Percentiles rank a stretch among this genome's conserved stretches.
These are phyloP conservation scores for Sinocyclocheilus anshuiensis DNA, from an alignment of 2,113 vertebrate genomes.

Conservation along the genomic window DNA sequence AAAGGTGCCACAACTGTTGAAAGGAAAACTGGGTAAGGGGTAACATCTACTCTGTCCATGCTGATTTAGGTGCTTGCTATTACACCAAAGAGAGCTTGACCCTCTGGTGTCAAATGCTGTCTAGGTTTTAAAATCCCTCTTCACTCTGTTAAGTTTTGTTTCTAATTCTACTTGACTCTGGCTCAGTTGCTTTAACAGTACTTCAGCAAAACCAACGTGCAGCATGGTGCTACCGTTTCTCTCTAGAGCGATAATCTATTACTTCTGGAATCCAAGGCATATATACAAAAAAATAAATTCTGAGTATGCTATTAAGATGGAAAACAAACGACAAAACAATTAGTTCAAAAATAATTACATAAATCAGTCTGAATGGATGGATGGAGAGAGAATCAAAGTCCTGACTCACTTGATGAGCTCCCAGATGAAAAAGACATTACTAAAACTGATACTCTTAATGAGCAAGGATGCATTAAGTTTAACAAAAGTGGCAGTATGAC, in stretches of 20 bases:
- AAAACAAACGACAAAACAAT: not conserved
- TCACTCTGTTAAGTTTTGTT: not conserved
- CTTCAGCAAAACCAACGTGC: constrained; percentile 1
- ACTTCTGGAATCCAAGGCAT: constrained; percentile 56
- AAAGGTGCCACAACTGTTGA: constrained; percentile 8
- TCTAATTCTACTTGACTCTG: constrained; percentile 18
- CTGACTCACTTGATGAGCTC: too few species aligned
- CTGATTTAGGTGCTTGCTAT: constrained; percentile 47
- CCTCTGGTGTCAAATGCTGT: constrained; percentile 6
- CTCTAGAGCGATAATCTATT: not conserved
- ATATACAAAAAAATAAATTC: not conserved
- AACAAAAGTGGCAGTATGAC: too few species aligned
- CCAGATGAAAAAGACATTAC: too few species aligned
- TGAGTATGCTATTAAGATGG: not conserved
- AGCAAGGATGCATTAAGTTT: too few species aligned
- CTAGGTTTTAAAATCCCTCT: constrained; percentile 15
- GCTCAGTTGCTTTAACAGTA: not conserved
- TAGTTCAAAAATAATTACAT: not conserved
- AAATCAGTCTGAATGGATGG: not conserved
- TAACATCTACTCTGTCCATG: constrained; percentile 25
- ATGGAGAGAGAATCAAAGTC: too few species aligned
- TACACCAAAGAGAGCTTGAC: constrained; percentile 1
- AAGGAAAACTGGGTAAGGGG: constrained; percentile 13
- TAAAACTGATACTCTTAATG: too few species aligned
- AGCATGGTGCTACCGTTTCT: not conserved